Percentiles rank a stretch among this genome's conserved stretches.
These are phyloP conservation scores for Rhysida immarginata DNA, from an alignment of 1,140 invertebrate species.

Conservation along the genomic window DNA sequence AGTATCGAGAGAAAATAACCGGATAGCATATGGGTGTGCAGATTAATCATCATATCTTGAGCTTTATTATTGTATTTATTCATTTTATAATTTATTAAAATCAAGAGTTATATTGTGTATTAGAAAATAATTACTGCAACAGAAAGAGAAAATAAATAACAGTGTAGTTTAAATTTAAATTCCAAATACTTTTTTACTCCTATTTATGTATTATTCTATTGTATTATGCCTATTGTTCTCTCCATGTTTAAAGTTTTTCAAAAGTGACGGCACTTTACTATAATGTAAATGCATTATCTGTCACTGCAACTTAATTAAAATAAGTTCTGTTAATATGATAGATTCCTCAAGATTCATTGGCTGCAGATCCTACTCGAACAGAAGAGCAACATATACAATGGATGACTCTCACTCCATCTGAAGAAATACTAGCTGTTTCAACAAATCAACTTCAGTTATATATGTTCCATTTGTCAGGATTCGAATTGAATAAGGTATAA, in stretches of 20 bases:
- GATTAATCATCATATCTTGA: too few relatives aligned
- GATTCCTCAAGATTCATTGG: slow-evolving; percentile 18
- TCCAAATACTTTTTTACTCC: not conserved
- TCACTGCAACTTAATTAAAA: not conserved
- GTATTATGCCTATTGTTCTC: not conserved
- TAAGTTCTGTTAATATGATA: not conserved
- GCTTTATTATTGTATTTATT: too few relatives aligned
- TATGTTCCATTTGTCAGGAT: slow-evolving; percentile 28
- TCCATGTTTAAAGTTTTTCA: not conserved
- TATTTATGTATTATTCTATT: not conserved
- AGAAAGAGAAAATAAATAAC: too few relatives aligned
- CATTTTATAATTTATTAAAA: too few relatives aligned
- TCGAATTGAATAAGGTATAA: slow-evolving; percentile 24
- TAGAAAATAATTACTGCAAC: too few relatives aligned
- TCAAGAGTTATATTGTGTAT: too few relatives aligned
- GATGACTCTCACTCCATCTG: slow-evolving; percentile 32
- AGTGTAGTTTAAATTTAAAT: too few relatives aligned
- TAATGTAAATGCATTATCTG: not conserved
- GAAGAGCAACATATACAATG: slow-evolving; percentile 27
- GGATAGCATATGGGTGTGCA: too few relatives aligned
- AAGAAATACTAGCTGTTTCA: slow-evolving; percentile 30
- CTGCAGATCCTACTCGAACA: slow-evolving; percentile 23
- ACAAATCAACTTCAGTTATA: slow-evolving; percentile 33
- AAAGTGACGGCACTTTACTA: not conserved
- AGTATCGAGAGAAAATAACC: too few relatives aligned